A percentile compares a stretch with the other conserved stretches of the same genome.
Conservation (phyloP, 2,113 vertebrate genomes). For the Sturnira hondurensis region DNA sequence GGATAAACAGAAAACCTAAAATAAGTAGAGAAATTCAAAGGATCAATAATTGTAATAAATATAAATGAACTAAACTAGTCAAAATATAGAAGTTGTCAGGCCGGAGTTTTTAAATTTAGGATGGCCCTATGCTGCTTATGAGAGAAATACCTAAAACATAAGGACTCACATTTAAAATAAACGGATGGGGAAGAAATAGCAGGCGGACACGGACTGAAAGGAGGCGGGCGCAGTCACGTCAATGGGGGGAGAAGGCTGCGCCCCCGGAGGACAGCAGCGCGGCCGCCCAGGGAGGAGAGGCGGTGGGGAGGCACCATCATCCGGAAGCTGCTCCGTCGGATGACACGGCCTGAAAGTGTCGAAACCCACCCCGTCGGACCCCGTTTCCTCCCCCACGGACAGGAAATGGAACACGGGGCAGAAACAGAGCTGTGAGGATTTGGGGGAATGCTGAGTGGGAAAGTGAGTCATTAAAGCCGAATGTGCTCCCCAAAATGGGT, state of each 20-base stretch:
- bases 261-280: background rate
- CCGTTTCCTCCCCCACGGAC: background rate
- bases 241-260: background rate
- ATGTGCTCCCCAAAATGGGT: background rate
- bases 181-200: background rate
- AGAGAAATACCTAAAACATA: background rate
- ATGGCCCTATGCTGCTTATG: background rate
- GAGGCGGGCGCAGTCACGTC: too few relatives aligned
- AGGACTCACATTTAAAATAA: background rate
- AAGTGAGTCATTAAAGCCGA: too few relatives aligned
- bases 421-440: background rate
- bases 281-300: background rate
- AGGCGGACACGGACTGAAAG: background rate
- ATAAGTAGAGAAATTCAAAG: background rate
- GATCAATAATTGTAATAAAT: background rate
- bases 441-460: background rate
- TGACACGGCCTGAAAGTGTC: background rate
- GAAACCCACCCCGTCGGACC: background rate
- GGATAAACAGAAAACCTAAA: background rate
- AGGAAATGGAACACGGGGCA: background rate
- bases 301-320: accelerated
- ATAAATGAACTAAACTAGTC: background rate
- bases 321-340: background rate
- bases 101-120: background rate
- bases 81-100: background rate